Evolutionary conservation across 2,888 invertebrate species (phyloP), one percentile per base, ranked within the genome.

Genomic region (Nowickia ferox): DNA sequence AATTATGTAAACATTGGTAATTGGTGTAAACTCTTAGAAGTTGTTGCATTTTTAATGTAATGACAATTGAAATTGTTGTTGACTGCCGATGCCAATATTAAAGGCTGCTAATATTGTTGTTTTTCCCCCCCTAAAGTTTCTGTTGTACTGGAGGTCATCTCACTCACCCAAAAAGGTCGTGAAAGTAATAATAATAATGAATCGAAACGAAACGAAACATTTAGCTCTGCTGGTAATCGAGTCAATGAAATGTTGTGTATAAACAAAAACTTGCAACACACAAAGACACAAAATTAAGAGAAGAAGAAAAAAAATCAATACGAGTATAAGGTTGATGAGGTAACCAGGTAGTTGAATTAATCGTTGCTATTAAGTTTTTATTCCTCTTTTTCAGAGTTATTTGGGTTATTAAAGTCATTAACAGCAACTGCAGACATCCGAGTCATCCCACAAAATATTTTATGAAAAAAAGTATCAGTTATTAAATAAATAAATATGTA

Each of bases 161-260:
- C 79, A 80, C 83, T 83, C 79, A 80, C 83, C 83, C 83, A 76
- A 48, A 83, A 80, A 86, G 83, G 86, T 83, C 79, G 79, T 63
- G 75, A 83, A 86, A 86, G 79, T 80, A 72, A 83, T 71, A 83
- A 80, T 76, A 80, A 80, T 30, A 30, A 61, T 42, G 30, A 30
- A 61, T 42, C 61, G 55, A 30, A 61, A 61, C 61, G 55, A 68
- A 83, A 80, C 66, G 66, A 79, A 83, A 48, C 79, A 72, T 83
- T 85, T 79, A 83, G 72, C 69, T 77, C 51, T 79, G 44, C 57
- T 51, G 78, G 57, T 78, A 78, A 78, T 78, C 77, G 42, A 77
- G 68, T 77, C 81, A 74, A 81, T 81, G 77, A 77, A 57, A 69
- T 75, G 51, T 75, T 59, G 71, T 42, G 38, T 59, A 55, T 19